phyloP scores from a whole-genome alignment of 2,113 vertebrate genomes.

The Cepphus grylle region DNA sequence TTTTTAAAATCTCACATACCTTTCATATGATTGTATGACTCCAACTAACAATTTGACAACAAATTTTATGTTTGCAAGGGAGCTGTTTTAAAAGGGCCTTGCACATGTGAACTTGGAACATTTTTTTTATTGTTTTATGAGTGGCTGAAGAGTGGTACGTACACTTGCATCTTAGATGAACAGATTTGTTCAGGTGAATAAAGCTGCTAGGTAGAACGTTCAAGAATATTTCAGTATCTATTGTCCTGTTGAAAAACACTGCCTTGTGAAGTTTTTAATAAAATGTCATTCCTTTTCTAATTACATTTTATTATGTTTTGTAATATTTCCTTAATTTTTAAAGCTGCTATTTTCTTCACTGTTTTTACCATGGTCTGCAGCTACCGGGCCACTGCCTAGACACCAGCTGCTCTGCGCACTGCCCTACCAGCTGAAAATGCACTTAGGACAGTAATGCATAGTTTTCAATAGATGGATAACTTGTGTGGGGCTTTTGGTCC shows the following conservation, averaged over 20 bases:
- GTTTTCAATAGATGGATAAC: neutral
- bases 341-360: neutral
- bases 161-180: neutral
- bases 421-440: neutral
- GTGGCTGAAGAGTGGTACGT: neutral
- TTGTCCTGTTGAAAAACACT: neutral
- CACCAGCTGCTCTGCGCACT: neutral
- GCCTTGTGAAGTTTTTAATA: neutral
- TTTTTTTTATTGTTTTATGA: neutral
- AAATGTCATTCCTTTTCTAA: neutral
- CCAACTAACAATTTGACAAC: neutral
- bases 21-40: neutral
- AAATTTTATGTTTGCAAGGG: neutral
- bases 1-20: neutral
- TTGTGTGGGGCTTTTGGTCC: neutral
- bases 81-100: neutral
- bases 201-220: neutral
- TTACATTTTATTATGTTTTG: neutral
- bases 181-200: neutral
- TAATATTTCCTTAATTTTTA: neutral
- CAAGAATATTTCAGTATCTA: neutral
- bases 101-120: neutral
- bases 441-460: neutral
- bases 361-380: neutral
- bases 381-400: neutral